Conservation (phyloP, 2,113 vertebrate genomes). For the Eretmochelys imbricata region DNA sequence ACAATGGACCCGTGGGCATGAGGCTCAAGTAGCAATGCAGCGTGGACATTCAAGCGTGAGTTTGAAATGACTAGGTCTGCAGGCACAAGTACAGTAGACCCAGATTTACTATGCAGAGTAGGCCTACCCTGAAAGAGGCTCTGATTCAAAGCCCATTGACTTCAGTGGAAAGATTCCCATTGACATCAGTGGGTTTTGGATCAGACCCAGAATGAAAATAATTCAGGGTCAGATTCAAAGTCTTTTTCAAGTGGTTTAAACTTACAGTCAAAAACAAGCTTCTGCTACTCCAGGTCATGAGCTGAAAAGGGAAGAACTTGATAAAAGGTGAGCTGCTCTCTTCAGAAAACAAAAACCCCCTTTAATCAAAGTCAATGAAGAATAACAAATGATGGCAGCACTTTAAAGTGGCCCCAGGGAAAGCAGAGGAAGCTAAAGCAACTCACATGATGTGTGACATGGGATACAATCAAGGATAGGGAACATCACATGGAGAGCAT, state of each 20-base stretch:
- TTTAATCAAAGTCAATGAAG: not conserved
- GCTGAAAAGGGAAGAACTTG: not conserved
- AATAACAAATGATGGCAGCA: not conserved
- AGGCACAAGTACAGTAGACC: not conserved
- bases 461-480: not conserved
- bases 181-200: not conserved
- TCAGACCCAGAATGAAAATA: not conserved
- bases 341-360: not conserved
- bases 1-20: too few species aligned
- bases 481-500: not conserved
- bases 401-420: not conserved
- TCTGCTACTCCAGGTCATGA: not conserved
- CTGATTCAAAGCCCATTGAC: not conserved
- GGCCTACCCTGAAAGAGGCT: not conserved
- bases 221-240: not conserved
- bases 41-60: not conserved
- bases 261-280: not conserved
- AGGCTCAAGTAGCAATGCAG: not conserved
- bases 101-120: not conserved
- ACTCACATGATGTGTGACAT: not conserved
- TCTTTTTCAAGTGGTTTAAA: not conserved
- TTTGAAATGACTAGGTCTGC: not conserved
- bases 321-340: not conserved
- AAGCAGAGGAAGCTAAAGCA: not conserved
- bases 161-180: not conserved